Percentiles rank a stretch among this genome's conserved stretches.
Conservation (phyloP, 2,888 invertebrate species). For the Aelia acuminata region DNA sequence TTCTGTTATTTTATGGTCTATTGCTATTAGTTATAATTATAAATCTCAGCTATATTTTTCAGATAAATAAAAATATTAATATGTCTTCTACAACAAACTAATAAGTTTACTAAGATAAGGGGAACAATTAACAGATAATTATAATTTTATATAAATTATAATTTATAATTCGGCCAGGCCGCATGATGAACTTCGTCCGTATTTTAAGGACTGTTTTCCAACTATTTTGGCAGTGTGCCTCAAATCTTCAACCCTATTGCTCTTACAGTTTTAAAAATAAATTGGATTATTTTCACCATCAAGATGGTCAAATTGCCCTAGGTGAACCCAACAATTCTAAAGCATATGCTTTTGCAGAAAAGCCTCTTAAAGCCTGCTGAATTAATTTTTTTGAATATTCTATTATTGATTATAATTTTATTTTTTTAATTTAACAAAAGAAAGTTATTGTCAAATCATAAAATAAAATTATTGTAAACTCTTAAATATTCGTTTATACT, state of each 20-base stretch:
- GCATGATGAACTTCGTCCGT: slow-evolving; percentile 13
- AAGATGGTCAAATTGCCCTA: slow-evolving; percentile 33
- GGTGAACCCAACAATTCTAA: neutral
- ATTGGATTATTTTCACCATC: slow-evolving; percentile 37
- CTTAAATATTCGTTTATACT: too few relatives aligned
- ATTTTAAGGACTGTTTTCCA: slow-evolving; percentile 32
- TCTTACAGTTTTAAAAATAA: slow-evolving; percentile 42
- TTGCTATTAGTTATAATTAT: neutral
- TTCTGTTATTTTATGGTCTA: too few relatives aligned
- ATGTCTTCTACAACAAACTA: neutral
- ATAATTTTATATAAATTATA: slow-evolving; percentile 12
- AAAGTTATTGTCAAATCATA: too few relatives aligned
- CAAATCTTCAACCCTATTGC: slow-evolving; percentile 34
- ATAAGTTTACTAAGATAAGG: neutral
- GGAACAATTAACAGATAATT: neutral
- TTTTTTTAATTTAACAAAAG: too few relatives aligned
- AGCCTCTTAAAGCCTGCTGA: neutral
- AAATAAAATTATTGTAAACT: too few relatives aligned
- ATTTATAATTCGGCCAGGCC: neutral
- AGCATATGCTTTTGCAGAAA: neutral
- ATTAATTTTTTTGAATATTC: too few relatives aligned
- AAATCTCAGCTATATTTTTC: neutral
- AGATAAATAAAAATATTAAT: neutral
- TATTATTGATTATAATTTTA: too few relatives aligned
- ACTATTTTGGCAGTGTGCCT: slow-evolving; percentile 41